A percentile compares a stretch with the other conserved stretches of the same genome.
phyloP scores from a whole-genome alignment of 2,888 invertebrate species.

The Trypoxylon attenuatum region DNA sequence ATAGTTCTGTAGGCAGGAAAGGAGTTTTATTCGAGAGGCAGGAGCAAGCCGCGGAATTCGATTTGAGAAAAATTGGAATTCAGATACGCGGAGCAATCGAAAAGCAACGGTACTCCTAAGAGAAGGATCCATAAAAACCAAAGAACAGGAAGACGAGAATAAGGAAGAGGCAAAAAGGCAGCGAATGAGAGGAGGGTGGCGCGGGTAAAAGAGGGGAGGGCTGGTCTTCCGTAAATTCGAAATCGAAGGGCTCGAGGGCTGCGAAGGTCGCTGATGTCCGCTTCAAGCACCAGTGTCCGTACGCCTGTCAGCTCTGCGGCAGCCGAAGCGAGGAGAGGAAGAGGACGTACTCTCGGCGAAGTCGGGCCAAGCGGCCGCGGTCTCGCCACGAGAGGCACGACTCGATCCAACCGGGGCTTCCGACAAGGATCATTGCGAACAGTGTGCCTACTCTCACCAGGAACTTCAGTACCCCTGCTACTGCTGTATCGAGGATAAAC shows the following conservation, averaged over 20 bases:
- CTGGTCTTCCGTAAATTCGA: constrained; percentile 31
- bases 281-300: constrained; percentile 60
- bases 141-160: neutral
- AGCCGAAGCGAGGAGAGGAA: constrained; percentile 18
- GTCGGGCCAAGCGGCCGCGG: neutral
- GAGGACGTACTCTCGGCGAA: constrained; percentile 2
- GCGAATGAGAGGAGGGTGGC: neutral
- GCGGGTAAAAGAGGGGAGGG: constrained; percentile 9
- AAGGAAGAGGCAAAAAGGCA: no score
- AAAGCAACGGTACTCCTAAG: no score
- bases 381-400: constrained; percentile 8
- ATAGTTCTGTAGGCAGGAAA: no score
- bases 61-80: no score
- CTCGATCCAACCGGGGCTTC: neutral
- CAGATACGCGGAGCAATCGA: no score
- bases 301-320: constrained; percentile 37
- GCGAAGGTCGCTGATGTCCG: constrained; percentile 69
- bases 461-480: constrained; percentile 55
- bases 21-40: no score
- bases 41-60: no score
- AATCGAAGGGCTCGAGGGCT: constrained; percentile 36
- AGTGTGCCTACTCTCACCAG: constrained; percentile 41
- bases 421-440: constrained; percentile 35
- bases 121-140: no score
- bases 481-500: constrained; percentile 55